Percentiles rank a stretch among this genome's conserved stretches.
These are phyloP conservation scores for Hippasteria phrygiana DNA, from an alignment of 53 echinoderm and acorn worm genomes.

Conservation along the genomic window DNA sequence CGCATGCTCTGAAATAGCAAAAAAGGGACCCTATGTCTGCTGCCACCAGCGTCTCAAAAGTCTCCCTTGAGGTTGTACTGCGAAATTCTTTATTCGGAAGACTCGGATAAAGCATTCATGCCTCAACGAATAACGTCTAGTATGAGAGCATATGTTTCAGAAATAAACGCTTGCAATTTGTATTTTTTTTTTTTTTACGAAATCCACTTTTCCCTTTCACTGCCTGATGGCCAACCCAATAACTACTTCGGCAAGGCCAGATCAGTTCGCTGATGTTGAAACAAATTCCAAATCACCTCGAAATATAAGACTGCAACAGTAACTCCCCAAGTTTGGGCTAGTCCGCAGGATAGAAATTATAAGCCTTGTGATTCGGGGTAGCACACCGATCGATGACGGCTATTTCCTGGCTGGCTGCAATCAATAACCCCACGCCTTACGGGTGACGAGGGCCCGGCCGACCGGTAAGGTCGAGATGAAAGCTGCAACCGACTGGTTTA, in stretches of 20 bases:
- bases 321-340: background rate
- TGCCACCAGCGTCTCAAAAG: too few species aligned
- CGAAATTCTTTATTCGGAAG: too few species aligned
- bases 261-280: too few species aligned
- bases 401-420: slow-evolving; percentile 27
- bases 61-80: too few species aligned
- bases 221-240: background rate
- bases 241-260: background rate
- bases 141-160: too few species aligned
- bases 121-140: too few species aligned
- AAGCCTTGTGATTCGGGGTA: background rate
- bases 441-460: slow-evolving; percentile 13
- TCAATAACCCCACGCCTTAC: slow-evolving; percentile 35
- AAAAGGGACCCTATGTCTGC: too few species aligned
- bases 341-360: background rate
- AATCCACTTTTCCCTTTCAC: slow-evolving; percentile 10
- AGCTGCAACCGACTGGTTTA: background rate
- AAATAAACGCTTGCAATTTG: too few species aligned
- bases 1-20: too few species aligned
- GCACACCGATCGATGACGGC: slow-evolving; percentile 38
- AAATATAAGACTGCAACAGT: slow-evolving; percentile 6
- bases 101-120: too few species aligned
- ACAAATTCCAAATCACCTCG: background rate
- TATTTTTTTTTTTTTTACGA: too few species aligned
- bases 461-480: background rate